Evolutionary conservation across 2,888 invertebrate genomes (phyloP).

Genomic region (Sepioteuthis lessoniana): DNA sequence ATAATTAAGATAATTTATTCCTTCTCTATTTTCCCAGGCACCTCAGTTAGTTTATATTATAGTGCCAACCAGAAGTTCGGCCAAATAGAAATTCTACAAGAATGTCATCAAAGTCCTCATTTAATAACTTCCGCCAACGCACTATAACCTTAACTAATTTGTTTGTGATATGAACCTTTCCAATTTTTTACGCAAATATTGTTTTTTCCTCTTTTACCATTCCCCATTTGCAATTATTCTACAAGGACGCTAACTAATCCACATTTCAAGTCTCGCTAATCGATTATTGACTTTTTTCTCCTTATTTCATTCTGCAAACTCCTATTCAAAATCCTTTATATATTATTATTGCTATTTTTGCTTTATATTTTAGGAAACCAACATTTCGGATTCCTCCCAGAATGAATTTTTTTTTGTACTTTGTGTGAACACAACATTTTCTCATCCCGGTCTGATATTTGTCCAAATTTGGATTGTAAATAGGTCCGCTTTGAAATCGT

Average conservation of each 20-base stretch:
- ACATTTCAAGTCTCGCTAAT: not conserved
- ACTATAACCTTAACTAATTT: not conserved
- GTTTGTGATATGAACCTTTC: not conserved
- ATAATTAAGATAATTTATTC: too few relatives aligned
- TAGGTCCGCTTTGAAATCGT: not conserved
- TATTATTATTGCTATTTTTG: not conserved
- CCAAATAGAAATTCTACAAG: not conserved
- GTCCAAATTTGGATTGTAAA: not conserved
- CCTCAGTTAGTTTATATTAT: too few relatives aligned
- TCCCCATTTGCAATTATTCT: not conserved
- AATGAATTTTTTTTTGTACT: too few relatives aligned
- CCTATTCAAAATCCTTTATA: not conserved
- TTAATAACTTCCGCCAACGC: not conserved
- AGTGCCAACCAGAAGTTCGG: too few relatives aligned
- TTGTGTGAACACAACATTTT: too few relatives aligned
- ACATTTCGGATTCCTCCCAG: too few relatives aligned
- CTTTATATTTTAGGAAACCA: too few relatives aligned
- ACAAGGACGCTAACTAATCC: not conserved
- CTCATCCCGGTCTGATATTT: not conserved
- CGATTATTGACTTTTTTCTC: not conserved
- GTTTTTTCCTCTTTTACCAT: not conserved
- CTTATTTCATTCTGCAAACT: not conserved
- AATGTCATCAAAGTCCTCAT: not conserved
- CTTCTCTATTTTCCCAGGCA: too few relatives aligned
- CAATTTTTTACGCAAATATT: not conserved